Evolutionary conservation across 2,888 invertebrate genomes (phyloP), one percentile per base, ranked within the genome.

Genomic region (Deilephila porcellus): DNA sequence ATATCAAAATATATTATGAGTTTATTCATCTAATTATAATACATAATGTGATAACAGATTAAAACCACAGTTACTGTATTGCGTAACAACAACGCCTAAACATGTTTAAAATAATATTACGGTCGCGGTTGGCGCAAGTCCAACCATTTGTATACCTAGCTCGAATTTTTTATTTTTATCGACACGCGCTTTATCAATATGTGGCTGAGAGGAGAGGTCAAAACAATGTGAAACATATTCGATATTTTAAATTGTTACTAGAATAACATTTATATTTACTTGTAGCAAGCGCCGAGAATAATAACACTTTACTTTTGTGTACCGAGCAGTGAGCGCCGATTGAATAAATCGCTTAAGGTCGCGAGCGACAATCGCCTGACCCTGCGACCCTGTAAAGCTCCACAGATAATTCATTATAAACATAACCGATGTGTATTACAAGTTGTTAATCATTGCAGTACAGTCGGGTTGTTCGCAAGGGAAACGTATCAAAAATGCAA

Each of bases 401-500:
- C 45, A 25, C 17, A 52, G 67, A 67, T 67, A 67, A 52, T 11
- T 45, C 14, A 64, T 20, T 20, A 64, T 64, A 64, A 45, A 45
- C 37, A 64, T 6, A 52, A 52, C 25, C 45, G 25, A 25, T 25
- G 20, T 19, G 52, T 67, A 45, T 67, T 60, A 70, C 70, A 32
- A 70, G 70, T 29, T 60, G 32, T 70, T 70, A 53, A 74, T 73
- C 59, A 74, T 73, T 70, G 19, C 53, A 67, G 71, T 71, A 32
- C 59, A 34, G 32, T 67, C 20, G 67, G 64, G 63, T 71, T 70
- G 74, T 79, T 74, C 74, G 75, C 59, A 82, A 82, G 77, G 74
- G 78, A 77, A 82, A 81, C 77, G 75, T 78, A 86, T 86, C 81
- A 83, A 86, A 83, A 87, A 84, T 83, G 83, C 83, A 85, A 82